Conservation (phyloP, 2,888 invertebrate genomes). For the Bombylius major region DNA sequence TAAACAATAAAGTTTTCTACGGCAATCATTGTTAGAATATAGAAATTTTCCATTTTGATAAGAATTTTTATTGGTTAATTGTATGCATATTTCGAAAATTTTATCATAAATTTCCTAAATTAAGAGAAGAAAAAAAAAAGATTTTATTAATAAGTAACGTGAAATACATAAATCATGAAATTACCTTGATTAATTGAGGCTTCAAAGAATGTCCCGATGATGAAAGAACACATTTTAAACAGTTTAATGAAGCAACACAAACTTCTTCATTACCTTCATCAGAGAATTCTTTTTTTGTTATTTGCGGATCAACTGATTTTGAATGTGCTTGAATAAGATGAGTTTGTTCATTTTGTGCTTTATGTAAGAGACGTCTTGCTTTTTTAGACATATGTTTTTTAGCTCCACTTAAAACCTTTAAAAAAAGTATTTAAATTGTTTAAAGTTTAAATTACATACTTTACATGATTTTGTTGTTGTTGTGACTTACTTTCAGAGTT, state of each 20-base stretch:
- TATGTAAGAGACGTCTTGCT: slow-evolving; percentile 25
- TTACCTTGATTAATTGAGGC: slow-evolving; percentile 20
- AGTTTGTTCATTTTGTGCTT: slow-evolving; percentile 24
- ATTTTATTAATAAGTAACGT: not conserved
- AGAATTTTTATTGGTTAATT: not conserved
- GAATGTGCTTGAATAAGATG: slow-evolving; percentile 21
- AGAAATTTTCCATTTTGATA: slow-evolving; percentile 5
- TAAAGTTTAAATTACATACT: not conserved
- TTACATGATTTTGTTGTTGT: not conserved
- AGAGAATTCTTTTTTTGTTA: slow-evolving; percentile 14
- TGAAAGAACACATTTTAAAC: slow-evolving; percentile 18
- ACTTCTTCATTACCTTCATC: slow-evolving; percentile 19
- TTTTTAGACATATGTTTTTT: slow-evolving; percentile 28
- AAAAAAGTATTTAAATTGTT: not conserved
- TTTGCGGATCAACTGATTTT: slow-evolving; percentile 15
- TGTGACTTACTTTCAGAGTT: slow-evolving; percentile 17
- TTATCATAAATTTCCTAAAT: slow-evolving; percentile 19
- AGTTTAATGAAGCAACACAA: slow-evolving; percentile 19
- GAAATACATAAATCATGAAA: not conserved
- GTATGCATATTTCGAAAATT: slow-evolving; percentile 17
- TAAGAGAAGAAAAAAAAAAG: not conserved
- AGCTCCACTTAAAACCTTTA: slow-evolving; percentile 22
- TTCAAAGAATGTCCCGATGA: slow-evolving; percentile 18
- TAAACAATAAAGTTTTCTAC: slow-evolving; percentile 18
- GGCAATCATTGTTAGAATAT: slow-evolving; percentile 20